Evolutionary conservation across 2,113 vertebrate genomes (phyloP).

Genomic region (Menidia beryllina): DNA sequence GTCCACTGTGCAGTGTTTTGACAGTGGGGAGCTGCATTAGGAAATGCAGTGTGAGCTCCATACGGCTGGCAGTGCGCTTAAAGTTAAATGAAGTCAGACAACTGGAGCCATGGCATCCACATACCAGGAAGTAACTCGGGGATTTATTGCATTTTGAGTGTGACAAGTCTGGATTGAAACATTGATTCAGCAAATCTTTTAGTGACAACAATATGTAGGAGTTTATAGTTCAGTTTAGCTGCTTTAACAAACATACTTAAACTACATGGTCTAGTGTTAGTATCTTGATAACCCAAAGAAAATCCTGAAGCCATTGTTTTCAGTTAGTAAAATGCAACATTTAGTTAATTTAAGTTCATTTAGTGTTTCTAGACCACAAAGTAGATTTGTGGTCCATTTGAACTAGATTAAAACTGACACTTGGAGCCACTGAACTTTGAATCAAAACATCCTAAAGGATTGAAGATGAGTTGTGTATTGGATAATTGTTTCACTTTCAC

Average conservation of each 20-base stretch:
- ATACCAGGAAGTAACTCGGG: constrained; percentile 22
- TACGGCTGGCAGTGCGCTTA: constrained; percentile 33
- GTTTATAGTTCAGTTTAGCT: not conserved
- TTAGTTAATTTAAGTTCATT: too few species aligned
- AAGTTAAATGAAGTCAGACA: constrained; percentile 37
- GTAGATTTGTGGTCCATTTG: too few species aligned
- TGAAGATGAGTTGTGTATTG: too few species aligned
- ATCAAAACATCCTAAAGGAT: too few species aligned
- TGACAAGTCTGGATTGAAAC: constrained; percentile 18
- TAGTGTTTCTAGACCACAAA: too few species aligned
- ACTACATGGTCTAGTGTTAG: not conserved
- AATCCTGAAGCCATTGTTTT: not conserved
- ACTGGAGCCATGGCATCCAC: constrained; percentile 17
- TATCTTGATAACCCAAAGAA: not conserved
- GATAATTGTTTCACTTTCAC: too few species aligned
- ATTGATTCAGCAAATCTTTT: constrained; percentile 29
- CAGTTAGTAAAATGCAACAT: not conserved
- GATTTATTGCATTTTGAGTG: constrained; percentile 20
- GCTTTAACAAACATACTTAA: not conserved
- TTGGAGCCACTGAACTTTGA: too few species aligned
- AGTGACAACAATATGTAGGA: constrained; percentile 1
- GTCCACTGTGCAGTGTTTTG: constrained; percentile 42
- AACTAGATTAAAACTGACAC: too few species aligned
- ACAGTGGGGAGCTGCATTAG: constrained; percentile 36
- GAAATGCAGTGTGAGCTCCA: constrained; percentile 46